Percentiles rank a stretch among this genome's conserved stretches.
Conservation (phyloP, 2,113 vertebrate species). For the mouse (Mus musculus) region DNA sequence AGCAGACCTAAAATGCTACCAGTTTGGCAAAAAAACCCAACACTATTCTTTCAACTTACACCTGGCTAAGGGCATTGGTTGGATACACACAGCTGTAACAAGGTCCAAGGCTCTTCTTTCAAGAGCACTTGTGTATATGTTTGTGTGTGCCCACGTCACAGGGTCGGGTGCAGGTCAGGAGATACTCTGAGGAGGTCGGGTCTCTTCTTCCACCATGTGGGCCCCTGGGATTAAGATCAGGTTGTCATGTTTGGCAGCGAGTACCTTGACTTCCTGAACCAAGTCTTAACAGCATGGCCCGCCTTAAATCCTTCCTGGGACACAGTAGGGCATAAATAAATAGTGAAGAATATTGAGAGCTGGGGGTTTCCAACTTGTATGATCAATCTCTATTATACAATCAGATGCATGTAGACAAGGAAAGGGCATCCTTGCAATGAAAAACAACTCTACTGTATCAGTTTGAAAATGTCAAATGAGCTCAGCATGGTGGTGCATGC, state of each 20-base stretch:
- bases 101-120: slow-evolving; percentile 56
- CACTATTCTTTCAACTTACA: neutral
- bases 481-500: neutral
- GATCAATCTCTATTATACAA: slow-evolving; percentile 50
- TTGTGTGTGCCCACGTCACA: neutral
- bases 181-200: neutral
- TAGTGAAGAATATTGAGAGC: slow-evolving; percentile 62
- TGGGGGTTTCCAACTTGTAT: slow-evolving; percentile 52
- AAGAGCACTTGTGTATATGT: neutral
- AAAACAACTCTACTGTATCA: slow-evolving; percentile 39
- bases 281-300: slow-evolving; percentile 43
- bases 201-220: neutral
- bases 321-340: slow-evolving; percentile 60
- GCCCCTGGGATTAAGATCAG: neutral
- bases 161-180: neutral
- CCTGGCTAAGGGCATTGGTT: neutral
- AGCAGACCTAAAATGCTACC: slow-evolving; percentile 33
- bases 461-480: slow-evolving; percentile 52
- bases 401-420: slow-evolving; percentile 44
- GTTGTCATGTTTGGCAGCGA: neutral
- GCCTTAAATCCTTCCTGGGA: slow-evolving; percentile 60
- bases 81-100: slow-evolving; percentile 48
- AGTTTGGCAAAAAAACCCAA: slow-evolving; percentile 48
- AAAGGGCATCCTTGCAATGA: slow-evolving; percentile 40
- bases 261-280: neutral